Evolutionary conservation across 2,113 vertebrate genomes (phyloP), one percentile per base, ranked within the genome.

Genomic region (Reinhardtius hippoglossoides): DNA sequence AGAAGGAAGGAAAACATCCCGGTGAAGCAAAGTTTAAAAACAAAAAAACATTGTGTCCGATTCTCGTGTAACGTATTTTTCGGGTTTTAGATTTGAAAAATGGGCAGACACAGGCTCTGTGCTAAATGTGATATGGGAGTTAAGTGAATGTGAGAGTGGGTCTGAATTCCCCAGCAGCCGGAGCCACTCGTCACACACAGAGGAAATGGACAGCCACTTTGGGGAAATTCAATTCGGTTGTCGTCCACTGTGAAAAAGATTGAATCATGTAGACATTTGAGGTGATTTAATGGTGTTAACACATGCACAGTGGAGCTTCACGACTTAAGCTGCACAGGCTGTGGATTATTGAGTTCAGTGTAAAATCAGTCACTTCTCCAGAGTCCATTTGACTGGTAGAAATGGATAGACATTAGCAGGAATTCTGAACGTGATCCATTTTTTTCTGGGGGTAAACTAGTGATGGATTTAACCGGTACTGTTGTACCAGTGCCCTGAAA

Each of bases 181-280:
- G 61, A 80, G 89, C 91, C 91, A 91, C 89, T 88, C 87, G 88
- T 93, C 93, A 93, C 90, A 89, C 82, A 71, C 79, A 90, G 31
- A 93, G 91, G 91, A 94, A 93, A 94, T 93, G 91, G 92, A 94
- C 91, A 91, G 87, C 87, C 93, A 93, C 93, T 94, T 95, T 94
- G 89, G 88, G 89, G 88, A 92, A 94, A 94, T 92, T 91, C 91
- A 94, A 93, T 94, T 93, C 88, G 76, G 90, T 90, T 73, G 83
- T 92, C 83, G 80, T 89, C 89, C 89, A 79, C 88, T 89, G 91
- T 92, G 87, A 86, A 86, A 91, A 90, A 92, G 92, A 93, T 91
- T 94, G 92, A 94, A 93, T 93, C 91, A 92, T 90, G 88, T 74
- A 77, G 91, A 88, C 92, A 93, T 94, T 89, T 92, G 93, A 92